Percentiles rank a stretch among this genome's conserved stretches.
Conservation (phyloP, 2,113 vertebrate species). For the Pteropus alecto region DNA sequence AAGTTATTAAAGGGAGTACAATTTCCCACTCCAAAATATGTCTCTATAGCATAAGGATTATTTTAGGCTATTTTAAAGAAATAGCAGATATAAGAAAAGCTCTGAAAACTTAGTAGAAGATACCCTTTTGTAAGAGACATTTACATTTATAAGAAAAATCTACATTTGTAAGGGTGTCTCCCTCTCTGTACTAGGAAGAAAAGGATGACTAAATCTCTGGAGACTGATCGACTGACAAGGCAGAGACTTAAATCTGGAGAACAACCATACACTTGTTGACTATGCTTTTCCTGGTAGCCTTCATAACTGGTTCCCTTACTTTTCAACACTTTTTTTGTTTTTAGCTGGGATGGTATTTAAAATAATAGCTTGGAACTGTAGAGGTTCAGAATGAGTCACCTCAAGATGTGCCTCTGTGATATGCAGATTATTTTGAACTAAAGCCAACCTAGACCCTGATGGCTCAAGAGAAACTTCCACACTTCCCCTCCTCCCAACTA, state of each 20-base stretch:
- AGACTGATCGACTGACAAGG: neutral
- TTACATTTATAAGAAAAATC: neutral
- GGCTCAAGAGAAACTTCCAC: neutral
- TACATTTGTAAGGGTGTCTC: neutral
- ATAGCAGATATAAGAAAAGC: neutral
- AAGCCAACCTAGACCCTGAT: neutral
- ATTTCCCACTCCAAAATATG: neutral
- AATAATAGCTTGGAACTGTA: neutral
- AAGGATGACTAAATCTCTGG: neutral
- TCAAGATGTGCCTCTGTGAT: neutral
- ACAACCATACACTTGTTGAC: neutral
- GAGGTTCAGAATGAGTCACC: neutral
- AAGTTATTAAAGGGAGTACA: neutral
- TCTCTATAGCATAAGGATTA: neutral
- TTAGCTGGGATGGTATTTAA: neutral
- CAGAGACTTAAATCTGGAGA: neutral
- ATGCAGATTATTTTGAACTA: neutral
- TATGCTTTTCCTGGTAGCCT: neutral
- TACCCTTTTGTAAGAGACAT: neutral
- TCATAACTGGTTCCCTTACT: neutral
- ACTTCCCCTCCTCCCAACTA: neutral
- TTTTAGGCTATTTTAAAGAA: neutral
- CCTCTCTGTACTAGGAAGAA: neutral
- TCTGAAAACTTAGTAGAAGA: neutral
- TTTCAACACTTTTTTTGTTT: neutral